Evolutionary conservation across 2,888 invertebrate species (phyloP).

Genomic region (Nysson spinosus): DNA sequence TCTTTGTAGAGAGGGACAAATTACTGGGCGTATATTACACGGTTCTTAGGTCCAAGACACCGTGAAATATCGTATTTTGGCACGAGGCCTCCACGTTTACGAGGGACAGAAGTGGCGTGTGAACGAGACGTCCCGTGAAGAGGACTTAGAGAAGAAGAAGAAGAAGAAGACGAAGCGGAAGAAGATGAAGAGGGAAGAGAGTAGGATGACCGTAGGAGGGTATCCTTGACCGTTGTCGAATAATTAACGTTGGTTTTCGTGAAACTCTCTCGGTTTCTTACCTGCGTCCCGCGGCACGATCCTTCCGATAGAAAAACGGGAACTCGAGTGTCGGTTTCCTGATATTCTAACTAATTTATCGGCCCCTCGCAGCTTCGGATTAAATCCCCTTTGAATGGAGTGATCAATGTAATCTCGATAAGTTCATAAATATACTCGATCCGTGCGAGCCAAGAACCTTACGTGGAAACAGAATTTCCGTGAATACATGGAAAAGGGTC

Average conservation of each 20-base stretch:
- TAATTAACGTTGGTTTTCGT: conserved; percentile 58
- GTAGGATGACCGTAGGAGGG: conserved; percentile 16
- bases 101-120: conserved; percentile 37
- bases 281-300: conserved; percentile 31
- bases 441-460: no score
- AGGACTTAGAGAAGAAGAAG: conserved; percentile 14
- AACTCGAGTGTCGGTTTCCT: conserved; percentile 13
- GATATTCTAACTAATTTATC: conserved; percentile 2
- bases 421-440: no score
- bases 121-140: conserved; percentile 44
- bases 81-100: conserved; percentile 57
- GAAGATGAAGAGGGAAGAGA: no score
- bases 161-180: no score
- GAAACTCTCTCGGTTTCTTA: conserved; percentile 42
- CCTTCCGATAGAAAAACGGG: conserved; percentile 5
- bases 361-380: not conserved
- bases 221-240: conserved; percentile 58
- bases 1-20: conserved; percentile 67
- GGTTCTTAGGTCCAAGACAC: conserved; percentile 64
- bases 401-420: not conserved
- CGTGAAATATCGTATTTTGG: conserved; percentile 74
- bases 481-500: no score
- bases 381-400: no score
- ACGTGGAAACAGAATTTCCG: no score
- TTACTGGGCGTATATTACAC: conserved; percentile 72